Evolutionary conservation across 1,140 invertebrate species (phyloP).

Genomic region (Chelonus insularis): DNA sequence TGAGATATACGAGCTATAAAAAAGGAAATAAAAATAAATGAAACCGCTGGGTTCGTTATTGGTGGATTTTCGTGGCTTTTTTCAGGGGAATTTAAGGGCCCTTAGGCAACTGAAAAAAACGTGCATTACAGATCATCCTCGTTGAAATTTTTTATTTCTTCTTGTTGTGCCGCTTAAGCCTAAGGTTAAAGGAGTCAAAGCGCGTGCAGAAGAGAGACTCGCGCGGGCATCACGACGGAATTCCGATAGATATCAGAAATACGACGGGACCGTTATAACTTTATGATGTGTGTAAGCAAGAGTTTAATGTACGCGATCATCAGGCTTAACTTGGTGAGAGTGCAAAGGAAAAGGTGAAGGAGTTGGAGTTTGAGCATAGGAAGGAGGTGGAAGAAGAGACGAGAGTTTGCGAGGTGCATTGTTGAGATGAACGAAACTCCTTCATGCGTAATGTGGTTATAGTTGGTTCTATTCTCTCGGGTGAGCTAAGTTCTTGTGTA

Average conservation of each 20-base stretch:
- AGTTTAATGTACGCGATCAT: conserved; percentile 27
- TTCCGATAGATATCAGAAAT: conserved; percentile 33
- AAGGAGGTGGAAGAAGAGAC: no score
- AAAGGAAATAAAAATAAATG: conserved; percentile 21
- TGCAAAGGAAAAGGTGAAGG: conserved; percentile 39
- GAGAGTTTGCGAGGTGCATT: conserved; percentile 29
- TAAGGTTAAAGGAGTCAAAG: conserved; percentile 16
- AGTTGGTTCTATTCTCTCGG: no score
- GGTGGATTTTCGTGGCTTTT: conserved; percentile 21
- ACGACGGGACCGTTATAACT: conserved; percentile 33
- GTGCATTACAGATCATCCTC: conserved; percentile 24
- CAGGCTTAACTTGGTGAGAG: conserved; percentile 10
- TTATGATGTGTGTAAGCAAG: conserved; percentile 29
- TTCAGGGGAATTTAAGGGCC: conserved; percentile 17
- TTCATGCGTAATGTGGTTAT: background rate
- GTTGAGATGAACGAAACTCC: conserved; percentile 5
- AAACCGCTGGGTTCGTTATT: conserved; percentile 4
- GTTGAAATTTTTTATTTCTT: background rate
- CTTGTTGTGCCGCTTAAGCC: background rate
- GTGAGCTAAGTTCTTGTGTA: no score
- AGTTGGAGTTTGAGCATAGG: no score
- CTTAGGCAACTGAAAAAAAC: conserved; percentile 11
- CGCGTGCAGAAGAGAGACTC: background rate
- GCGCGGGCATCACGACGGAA: conserved; percentile 26
- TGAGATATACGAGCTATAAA: background rate